Percentiles rank a stretch among this genome's conserved stretches.
Evolutionary conservation across 2,797 vertebrate genomes (phyloP).

Genomic region (Helostoma temminkii): DNA sequence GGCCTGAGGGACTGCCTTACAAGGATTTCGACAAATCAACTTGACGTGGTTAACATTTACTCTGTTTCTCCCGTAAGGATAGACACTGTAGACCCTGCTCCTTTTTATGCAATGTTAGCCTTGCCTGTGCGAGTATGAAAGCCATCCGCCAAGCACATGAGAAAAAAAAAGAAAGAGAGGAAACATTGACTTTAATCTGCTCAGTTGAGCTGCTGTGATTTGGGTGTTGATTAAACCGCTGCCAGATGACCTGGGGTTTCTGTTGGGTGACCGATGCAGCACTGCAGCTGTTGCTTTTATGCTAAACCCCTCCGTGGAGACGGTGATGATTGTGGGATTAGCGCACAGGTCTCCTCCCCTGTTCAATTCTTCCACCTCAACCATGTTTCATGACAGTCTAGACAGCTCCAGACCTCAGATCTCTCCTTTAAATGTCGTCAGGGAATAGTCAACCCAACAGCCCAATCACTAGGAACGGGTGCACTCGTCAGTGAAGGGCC

Average conservation of each 20-base stretch:
- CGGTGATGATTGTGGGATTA: conserved; percentile 71
- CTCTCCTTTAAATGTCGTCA: conserved; percentile 43
- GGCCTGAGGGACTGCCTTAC: neutral
- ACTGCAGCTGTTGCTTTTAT: conserved; percentile 82
- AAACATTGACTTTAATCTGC: conserved; percentile 81
- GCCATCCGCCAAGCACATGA: conserved; percentile 1
- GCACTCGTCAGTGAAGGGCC: neutral
- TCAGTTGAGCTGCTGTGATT: conserved; percentile 83
- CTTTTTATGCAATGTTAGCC: conserved; percentile 29
- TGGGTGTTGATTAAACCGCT: conserved; percentile 87
- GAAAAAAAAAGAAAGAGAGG: too few relatives aligned
- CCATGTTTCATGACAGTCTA: conserved; percentile 59
- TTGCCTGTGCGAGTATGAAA: conserved; percentile 32
- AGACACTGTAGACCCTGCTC: conserved; percentile 28
- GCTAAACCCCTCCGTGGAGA: conserved; percentile 74
- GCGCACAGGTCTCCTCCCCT: conserved; percentile 65
- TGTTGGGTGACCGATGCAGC: conserved; percentile 74
- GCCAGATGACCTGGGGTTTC: conserved; percentile 78
- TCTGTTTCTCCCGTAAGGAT: conserved; percentile 41
- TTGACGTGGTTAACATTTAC: conserved; percentile 38
- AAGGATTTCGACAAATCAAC: conserved; percentile 48
- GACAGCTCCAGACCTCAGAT: conserved; percentile 57
- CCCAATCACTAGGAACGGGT: conserved; percentile 22
- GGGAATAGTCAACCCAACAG: conserved; percentile 33
- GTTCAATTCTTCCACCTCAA: conserved; percentile 65